phyloP scores from a whole-genome alignment of 1,140 invertebrate genomes.

The Ceratosolen fusciceps region DNA sequence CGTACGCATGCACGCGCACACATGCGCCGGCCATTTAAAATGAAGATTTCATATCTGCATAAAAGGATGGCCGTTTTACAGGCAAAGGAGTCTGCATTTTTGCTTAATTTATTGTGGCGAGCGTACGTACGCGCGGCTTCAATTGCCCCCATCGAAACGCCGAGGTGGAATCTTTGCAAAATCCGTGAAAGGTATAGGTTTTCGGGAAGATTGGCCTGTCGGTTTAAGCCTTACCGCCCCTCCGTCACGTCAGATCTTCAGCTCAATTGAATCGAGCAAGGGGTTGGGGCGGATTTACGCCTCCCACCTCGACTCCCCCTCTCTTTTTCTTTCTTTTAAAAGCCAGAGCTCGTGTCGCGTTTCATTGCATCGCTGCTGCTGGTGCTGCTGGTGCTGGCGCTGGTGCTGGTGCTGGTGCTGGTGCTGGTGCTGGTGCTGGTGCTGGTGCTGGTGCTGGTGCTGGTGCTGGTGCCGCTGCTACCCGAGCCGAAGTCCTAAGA shows the following conservation, averaged over 20 bases:
- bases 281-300: too few species aligned
- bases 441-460: not conserved
- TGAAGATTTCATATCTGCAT: conserved; percentile 25
- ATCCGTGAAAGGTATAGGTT: not conserved
- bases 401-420: too few species aligned
- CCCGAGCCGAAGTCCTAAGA: conserved; percentile 33
- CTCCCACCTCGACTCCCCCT: too few species aligned
- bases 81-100: not conserved
- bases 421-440: not conserved
- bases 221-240: too few species aligned
- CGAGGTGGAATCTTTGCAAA: not conserved
- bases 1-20: too few species aligned
- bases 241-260: too few species aligned
- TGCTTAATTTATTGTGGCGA: conserved; percentile 15
- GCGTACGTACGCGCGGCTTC: not conserved
- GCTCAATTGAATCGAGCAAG: too few species aligned
- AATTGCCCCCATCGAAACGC: not conserved
- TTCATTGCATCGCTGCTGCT: too few species aligned
- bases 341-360: too few species aligned
- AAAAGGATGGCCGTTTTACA: conserved; percentile 22
- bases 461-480: not conserved
- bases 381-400: too few species aligned
- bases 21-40: conserved; percentile 27
- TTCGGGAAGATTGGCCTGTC: conserved; percentile 1
- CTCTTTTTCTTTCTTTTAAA: too few species aligned